These are phyloP conservation scores for Eupithecia insigniata DNA, from an alignment of 2,888 invertebrate species.

Conservation along the genomic window DNA sequence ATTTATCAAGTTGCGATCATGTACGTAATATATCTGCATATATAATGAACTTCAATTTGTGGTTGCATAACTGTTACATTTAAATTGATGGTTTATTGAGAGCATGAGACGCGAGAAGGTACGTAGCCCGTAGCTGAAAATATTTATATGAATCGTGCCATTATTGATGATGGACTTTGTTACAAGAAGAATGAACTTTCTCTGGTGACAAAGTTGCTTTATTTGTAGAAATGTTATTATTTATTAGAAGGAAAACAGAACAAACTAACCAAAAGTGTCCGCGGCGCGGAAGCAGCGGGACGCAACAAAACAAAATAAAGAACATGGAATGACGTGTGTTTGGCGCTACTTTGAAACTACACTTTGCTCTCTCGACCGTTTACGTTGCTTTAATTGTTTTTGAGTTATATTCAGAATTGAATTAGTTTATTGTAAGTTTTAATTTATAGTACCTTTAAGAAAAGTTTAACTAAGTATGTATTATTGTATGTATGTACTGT, in stretches of 20 bases:
- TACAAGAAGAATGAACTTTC: slow-evolving; percentile 17
- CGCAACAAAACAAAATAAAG: slow-evolving; percentile 75
- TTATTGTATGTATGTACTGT: too few species aligned
- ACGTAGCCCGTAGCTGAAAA: background rate
- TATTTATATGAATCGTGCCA: background rate
- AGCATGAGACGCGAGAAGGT: slow-evolving; percentile 10
- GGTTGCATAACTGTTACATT: slow-evolving; percentile 36
- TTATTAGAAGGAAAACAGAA: slow-evolving; percentile 81
- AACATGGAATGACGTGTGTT: slow-evolving; percentile 75
- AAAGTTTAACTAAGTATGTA: background rate
- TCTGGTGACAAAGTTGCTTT: slow-evolving; percentile 30
- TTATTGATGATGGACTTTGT: slow-evolving; percentile 4
- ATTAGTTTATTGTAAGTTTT: background rate
- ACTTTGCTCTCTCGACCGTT: slow-evolving; percentile 45
- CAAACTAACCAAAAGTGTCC: slow-evolving; percentile 83
- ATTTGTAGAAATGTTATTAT: slow-evolving; percentile 71
- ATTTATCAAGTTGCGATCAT: slow-evolving; percentile 64
- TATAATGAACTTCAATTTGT: slow-evolving; percentile 48
- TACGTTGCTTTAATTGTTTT: slow-evolving; percentile 32
- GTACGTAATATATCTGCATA: slow-evolving; percentile 65
- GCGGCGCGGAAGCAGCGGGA: slow-evolving; percentile 80
- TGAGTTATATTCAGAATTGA: slow-evolving; percentile 15
- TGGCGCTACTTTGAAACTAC: slow-evolving; percentile 57
- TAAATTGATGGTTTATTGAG: slow-evolving; percentile 36
- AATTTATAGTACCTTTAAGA: background rate